A percentile compares a stretch with the other conserved stretches of the same genome.
Conservation (phyloP, 2,113 vertebrate genomes). For the Asarcornis scutulata region DNA sequence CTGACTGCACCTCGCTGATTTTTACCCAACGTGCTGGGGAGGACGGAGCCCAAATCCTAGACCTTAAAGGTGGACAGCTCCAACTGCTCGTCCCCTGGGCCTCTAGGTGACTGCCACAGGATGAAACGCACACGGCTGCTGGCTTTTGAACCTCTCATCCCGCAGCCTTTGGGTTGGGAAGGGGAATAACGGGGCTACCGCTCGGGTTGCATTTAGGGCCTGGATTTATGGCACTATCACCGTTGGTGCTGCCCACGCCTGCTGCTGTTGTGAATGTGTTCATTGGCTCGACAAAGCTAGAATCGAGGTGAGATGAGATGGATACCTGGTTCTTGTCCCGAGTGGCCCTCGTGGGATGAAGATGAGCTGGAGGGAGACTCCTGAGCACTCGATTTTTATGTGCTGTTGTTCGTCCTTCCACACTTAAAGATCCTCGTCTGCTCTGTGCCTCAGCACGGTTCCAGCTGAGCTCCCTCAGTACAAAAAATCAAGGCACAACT, state of each 20-base stretch:
- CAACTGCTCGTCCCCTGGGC: neutral
- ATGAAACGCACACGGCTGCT: neutral
- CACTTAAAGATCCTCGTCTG: neutral
- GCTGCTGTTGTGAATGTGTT: neutral
- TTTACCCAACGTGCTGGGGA: neutral
- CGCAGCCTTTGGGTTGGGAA: neutral
- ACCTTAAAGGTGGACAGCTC: neutral
- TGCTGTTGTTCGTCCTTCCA: neutral
- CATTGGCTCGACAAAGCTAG: neutral
- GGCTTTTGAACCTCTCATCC: neutral
- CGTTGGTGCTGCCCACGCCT: neutral
- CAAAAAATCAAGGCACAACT: neutral
- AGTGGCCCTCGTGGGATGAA: neutral
- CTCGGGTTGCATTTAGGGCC: conserved; percentile 1
- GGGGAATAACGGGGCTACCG: neutral
- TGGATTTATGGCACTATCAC: neutral
- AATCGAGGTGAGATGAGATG: neutral
- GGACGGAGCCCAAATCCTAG: neutral
- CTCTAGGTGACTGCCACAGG: neutral
- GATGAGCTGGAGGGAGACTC: neutral
- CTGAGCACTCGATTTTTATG: neutral
- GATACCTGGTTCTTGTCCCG: neutral
- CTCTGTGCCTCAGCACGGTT: neutral
- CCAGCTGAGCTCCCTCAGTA: neutral
- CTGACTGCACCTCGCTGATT: conserved; percentile 20